Evolutionary conservation across 2,113 vertebrate genomes (phyloP), one percentile per base, ranked within the genome.

Genomic region (Spheniscus mendiculus): DNA sequence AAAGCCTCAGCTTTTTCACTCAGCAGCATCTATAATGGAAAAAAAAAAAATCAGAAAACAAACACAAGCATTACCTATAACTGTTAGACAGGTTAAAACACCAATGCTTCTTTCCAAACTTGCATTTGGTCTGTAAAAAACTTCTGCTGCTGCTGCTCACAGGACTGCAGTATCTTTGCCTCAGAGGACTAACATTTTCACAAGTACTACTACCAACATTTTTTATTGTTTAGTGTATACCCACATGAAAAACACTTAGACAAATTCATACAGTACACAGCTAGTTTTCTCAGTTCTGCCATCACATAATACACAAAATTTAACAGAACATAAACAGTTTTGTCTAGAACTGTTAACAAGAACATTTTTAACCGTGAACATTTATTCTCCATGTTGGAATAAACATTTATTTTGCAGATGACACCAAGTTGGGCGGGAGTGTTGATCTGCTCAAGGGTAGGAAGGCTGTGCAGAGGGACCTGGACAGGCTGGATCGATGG

Each of bases 1-100:
- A 99, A 98, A 89, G 99, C 99, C 63, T 99, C 99, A n/a, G 99
- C 99, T 89, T 99, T 99, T 87, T 99, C 99, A 86, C 97, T 99
- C 89, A 99, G 82, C 17, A 99, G 97, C 99, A 99, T 99, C 99
- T 99, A 69, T 22, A 90, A 76, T 5, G 63, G 69, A 38, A 69
- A 89, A 59, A 56, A 20, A 45, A 20, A 45, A 9, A 9, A 40
- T 72, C 10, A 83, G 69, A 36, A 87, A 73, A 71, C 16, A 16
- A 96, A 87, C 12, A 74, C 26, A 65, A 70, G 15, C 52, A 49
- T n/a, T 69, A 74, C 25, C 44, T 71, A 8, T 40, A 18, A 30
- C 56, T 44, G 62, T 71, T 70, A 36, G 34, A 44, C 15, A 82
- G 19, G 55, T 19, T 53, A 49, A 80, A 23, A n/a, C 20, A 55